Evolutionary conservation across 2,113 vertebrate genomes (phyloP), one percentile per base, ranked within the genome.

Genomic region (Lanius collurio): DNA sequence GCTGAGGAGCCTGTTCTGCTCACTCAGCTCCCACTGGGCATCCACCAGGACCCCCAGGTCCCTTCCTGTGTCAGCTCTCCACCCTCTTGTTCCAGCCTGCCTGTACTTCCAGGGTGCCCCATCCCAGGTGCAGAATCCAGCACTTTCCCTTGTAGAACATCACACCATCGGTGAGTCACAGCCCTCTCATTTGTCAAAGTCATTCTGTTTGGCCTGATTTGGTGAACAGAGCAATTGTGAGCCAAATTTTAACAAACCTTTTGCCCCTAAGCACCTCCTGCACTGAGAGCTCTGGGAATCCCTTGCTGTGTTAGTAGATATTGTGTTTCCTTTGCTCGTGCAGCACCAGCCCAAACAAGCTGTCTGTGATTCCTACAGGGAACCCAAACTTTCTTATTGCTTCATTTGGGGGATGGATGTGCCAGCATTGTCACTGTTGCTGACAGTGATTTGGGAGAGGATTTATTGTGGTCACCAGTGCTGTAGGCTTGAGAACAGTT

Each of bases 381-480:
- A 95, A 28, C 5, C 2, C 55, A 79, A 7, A 75, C 46, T 84
- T 91, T 35, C 53, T 44, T 71, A 50, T 19, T 76, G 26, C 78
- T 79, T 95, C n/a, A 41, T 50, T 69, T 88, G 55, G 39, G 70
- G 46, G 57, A 84, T 67, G 39, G 56, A 86, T 23, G 4, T 70
- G 92, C 59, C n/a, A 68, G 30, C 46, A 41, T 41, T 89, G 65
- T 41, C 69, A 95, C 83, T 88, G 60, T 44, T 37, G n/a, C 39
- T 94, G 68, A 74, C 84, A 82, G 24, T 47, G 87, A 67, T 90
- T 90, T 87, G 73, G 83, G 87, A 78, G 64, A 97, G 88, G 90
- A 97, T 97, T 98, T 97, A 96, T 77, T 97, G 95, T 94, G 31
- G 37, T 67, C 35, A 39, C 49, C 65, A 64, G 44, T 73, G 92